phyloP scores from a whole-genome alignment of 2,888 invertebrate species.

The Andricus curvator region DNA sequence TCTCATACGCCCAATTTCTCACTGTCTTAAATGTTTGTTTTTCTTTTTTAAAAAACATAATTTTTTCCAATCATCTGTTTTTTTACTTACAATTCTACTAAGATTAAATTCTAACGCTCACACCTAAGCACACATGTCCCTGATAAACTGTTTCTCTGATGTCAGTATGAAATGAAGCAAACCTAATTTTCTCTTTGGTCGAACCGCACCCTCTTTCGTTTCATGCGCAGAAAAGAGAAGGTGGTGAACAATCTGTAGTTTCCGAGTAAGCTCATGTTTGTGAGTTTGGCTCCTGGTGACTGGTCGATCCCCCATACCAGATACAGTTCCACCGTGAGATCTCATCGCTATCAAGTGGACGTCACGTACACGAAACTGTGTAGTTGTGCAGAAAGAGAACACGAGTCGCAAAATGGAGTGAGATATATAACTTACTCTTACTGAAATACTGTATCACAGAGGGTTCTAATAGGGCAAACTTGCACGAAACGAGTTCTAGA shows the following conservation, averaged over 20 bases:
- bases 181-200: slow-evolving; percentile 37
- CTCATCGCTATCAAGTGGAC: slow-evolving; percentile 36
- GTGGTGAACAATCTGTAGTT: slow-evolving; percentile 37
- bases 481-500: slow-evolving; percentile 15
- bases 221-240: slow-evolving; percentile 21
- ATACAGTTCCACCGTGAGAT: slow-evolving; percentile 29
- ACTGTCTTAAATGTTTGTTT: neutral
- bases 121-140: neutral
- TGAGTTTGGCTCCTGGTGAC: slow-evolving; percentile 36
- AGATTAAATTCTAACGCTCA: neutral
- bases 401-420: slow-evolving; percentile 13
- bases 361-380: slow-evolving; percentile 5
- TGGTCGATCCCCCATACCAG: slow-evolving; percentile 21
- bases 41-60: neutral
- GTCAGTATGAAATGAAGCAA: slow-evolving; percentile 33
- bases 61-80: neutral
- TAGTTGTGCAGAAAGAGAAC: slow-evolving; percentile 11
- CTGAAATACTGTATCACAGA: neutral
- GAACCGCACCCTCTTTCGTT: slow-evolving; percentile 35
- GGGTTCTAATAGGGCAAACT: slow-evolving; percentile 23
- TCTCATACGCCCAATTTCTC: neutral
- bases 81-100: neutral
- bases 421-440: slow-evolving; percentile 4
- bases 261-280: slow-evolving; percentile 38
- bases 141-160: slow-evolving; percentile 15